Percentiles rank a stretch among this genome's conserved stretches.
Evolutionary conservation across 2,113 vertebrate species (phyloP).

Genomic region (Rhadina sibilatrix): DNA sequence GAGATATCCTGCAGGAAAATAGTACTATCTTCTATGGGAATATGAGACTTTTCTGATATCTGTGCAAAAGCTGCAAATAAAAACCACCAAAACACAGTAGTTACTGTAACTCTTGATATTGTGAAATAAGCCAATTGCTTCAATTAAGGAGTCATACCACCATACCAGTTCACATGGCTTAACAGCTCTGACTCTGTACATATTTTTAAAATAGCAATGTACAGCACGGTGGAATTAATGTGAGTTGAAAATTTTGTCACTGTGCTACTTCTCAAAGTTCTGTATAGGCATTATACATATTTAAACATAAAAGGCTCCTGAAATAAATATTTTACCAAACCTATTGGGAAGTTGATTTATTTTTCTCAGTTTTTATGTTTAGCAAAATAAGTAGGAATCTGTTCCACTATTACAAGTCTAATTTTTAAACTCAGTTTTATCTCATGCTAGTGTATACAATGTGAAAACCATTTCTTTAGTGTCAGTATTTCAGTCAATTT

Average conservation of each 20-base stretch:
- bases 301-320: conserved; percentile 38
- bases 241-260: neutral
- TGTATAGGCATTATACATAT: neutral
- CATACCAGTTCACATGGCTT: neutral
- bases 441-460: neutral
- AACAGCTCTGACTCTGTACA: neutral
- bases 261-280: neutral
- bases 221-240: neutral
- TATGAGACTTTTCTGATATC: neutral
- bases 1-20: neutral
- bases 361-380: neutral
- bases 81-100: neutral
- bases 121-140: neutral
- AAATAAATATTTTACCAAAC: conserved; percentile 31
- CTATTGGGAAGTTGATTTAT: neutral
- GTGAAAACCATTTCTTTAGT: neutral
- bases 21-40: neutral
- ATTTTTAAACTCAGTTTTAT: neutral
- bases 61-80: neutral
- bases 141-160: neutral
- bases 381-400: neutral
- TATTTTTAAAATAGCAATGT: neutral
- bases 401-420: neutral
- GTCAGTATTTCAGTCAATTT: neutral
- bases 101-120: neutral